Evolutionary conservation across 2,888 invertebrate species (phyloP).

Genomic region (Liopterus haemorrhoidalis): DNA sequence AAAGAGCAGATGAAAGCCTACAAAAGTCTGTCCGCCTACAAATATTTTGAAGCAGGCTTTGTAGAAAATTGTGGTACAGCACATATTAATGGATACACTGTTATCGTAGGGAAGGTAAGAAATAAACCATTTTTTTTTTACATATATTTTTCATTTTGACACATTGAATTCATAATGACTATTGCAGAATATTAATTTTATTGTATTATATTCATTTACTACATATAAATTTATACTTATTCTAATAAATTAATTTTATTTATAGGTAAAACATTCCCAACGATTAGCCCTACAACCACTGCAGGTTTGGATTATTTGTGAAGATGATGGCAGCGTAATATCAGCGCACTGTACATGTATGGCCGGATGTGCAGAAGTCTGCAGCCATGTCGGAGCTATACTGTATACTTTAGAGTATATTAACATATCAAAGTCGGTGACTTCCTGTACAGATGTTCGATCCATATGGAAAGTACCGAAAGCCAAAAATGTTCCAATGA

Average conservation of each 20-base stretch:
- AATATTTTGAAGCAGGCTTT: constrained; percentile 25
- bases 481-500: constrained; percentile 1
- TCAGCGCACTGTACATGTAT: constrained; percentile 20
- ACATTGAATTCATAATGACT: too few relatives aligned
- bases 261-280: constrained; percentile 22
- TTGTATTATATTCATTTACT: too few relatives aligned
- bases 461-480: constrained; percentile 12
- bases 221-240: too few relatives aligned
- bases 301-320: constrained; percentile 11
- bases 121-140: too few relatives aligned
- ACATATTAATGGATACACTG: constrained; percentile 11
- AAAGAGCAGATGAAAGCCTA: constrained; percentile 23
- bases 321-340: constrained; percentile 10
- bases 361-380: constrained; percentile 19
- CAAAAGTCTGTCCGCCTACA: constrained; percentile 21
- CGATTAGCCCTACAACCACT: constrained; percentile 4
- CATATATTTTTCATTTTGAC: too few relatives aligned
- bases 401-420: constrained; percentile 13
- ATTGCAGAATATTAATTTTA: too few relatives aligned
- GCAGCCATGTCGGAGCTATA: constrained; percentile 20
- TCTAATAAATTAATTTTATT: not conserved
- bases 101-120: constrained; percentile 16
- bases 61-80: constrained; percentile 4
- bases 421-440: not conserved
- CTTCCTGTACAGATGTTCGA: constrained; percentile 22